These are phyloP conservation scores for Elegia similella DNA, from an alignment of 2,888 invertebrate species.

Conservation along the genomic window DNA sequence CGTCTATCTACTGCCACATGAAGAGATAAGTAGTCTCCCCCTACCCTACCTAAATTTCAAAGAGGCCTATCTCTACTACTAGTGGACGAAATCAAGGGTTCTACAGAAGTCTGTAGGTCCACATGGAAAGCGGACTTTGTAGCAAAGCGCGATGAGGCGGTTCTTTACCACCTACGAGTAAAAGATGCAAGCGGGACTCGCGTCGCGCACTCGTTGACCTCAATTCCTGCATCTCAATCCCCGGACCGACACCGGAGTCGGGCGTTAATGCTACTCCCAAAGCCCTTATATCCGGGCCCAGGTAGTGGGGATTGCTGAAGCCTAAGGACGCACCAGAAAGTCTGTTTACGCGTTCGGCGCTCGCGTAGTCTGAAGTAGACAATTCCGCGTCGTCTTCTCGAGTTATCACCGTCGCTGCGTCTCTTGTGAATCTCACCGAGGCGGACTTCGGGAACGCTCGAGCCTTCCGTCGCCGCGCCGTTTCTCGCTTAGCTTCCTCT, in stretches of 20 bases:
- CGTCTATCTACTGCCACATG: background rate
- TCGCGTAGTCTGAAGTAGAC: constrained; percentile 89
- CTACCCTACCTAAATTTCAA: constrained; percentile 5
- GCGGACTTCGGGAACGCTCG: constrained; percentile 62
- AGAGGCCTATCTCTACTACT: constrained; percentile 11
- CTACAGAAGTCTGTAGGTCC: constrained; percentile 85
- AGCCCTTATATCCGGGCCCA: constrained; percentile 86
- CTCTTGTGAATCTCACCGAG: constrained; percentile 79
- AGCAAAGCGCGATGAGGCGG: constrained; percentile 89
- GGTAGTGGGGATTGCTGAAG: constrained; percentile 89
- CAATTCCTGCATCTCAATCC: constrained; percentile 64
- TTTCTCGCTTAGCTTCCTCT: constrained; percentile 72
- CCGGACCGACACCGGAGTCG: constrained; percentile 81
- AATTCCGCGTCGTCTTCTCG: constrained; percentile 81
- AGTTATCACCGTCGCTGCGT: constrained; percentile 67
- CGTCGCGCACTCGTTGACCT: constrained; percentile 41
- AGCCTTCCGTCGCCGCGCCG: constrained; percentile 65
- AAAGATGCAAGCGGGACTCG: constrained; percentile 54
- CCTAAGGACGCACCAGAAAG: constrained; percentile 80
- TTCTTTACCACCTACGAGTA: constrained; percentile 89
- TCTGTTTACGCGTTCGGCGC: constrained; percentile 85
- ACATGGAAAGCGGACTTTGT: constrained; percentile 88
- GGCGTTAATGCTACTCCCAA: constrained; percentile 85
- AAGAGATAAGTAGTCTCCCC: background rate
- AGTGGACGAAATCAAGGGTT: constrained; percentile 15